phyloP scores from a whole-genome alignment of 2,113 vertebrate species.

The Hemiprocne comata region DNA sequence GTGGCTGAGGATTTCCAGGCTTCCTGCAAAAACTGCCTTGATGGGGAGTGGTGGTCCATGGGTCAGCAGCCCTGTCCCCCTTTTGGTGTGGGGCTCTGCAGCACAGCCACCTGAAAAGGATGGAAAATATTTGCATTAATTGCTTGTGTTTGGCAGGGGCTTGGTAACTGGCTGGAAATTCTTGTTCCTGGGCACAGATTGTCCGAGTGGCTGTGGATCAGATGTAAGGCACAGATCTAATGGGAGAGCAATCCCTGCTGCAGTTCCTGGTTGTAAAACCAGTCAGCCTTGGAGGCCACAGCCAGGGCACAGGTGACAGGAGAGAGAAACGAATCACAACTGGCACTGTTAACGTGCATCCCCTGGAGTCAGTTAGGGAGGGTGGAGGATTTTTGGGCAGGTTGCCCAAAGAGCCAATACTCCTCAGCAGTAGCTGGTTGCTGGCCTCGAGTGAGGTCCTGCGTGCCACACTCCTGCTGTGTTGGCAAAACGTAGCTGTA shows the following conservation, averaged over 20 bases:
- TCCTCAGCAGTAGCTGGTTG: not conserved
- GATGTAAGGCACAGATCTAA: not conserved
- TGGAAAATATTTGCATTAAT: too few species aligned
- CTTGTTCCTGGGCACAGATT: not conserved
- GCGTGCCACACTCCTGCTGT: accelerated
- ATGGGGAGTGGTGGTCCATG: accelerated
- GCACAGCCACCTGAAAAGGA: not conserved
- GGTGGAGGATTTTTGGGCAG: not conserved
- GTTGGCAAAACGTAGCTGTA: not conserved
- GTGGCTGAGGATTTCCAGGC: not conserved
- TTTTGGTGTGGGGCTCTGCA: not conserved
- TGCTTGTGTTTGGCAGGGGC: not conserved
- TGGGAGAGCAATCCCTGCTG: accelerated
- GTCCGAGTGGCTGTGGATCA: not conserved
- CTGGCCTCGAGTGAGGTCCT: not conserved
- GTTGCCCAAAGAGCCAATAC: not conserved
- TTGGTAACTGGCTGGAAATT: not conserved
- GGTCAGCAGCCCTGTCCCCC: not conserved
- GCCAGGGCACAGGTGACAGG: accelerated
- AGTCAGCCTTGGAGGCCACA: not conserved
- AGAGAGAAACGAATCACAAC: not conserved
- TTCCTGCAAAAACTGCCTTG: not conserved
- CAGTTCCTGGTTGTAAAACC: accelerated
- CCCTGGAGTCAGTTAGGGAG: not conserved
- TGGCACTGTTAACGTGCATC: accelerated